Base-by-base conservation (phyloP, 2,888 invertebrate species). In the Eupithecia insigniata region DNA sequence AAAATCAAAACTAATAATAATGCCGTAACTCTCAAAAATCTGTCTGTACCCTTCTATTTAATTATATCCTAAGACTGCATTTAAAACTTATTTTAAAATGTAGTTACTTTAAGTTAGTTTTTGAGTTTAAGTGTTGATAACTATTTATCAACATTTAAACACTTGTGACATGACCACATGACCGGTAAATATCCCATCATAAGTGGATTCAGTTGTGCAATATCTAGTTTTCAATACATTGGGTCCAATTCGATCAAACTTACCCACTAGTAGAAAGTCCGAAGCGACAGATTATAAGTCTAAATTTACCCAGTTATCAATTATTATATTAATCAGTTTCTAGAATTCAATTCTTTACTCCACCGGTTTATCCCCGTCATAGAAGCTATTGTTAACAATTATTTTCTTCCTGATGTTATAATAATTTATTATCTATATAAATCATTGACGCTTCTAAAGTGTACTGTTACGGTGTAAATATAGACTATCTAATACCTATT, bases 381-480 rank as follows among this genome's bases (percentile, higher is more conserved):
- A 73, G 78, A 78, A 82, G 79, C 82, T 82, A 82, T 89, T 88
- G 89, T 90, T 89, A 83, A 81, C 85, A 83, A 85, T 83, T 86
- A 81, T 90, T 90, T 90, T 92, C 89, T 91, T 92, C 89, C 92
- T 91, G 87, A 88, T 90, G 89, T 92, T 92, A 43, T 67, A 65
- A 61, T 73, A 73, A 91, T 91, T 92, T 90, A 92, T 91, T 89
- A 85, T 90, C 87, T 89, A 88, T 87, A 86, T 51, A 88, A 91
- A 92, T 89, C 83, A 91, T 90, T 90, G 89, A 93, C 93, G 93
- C 93, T 94, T 93, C 86, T 93, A 92, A 94, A 94, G 93, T 93
- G 93, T 93, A 93, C 89, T 91, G 89, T 89, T 89, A 92, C 90
- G 87, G 87, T 94, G 93, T 94, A 94, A 92, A 93, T 94, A 94